Percentiles rank a stretch among this genome's conserved stretches.
Evolutionary conservation across 2,888 invertebrate genomes (phyloP).

Genomic region (Rhyacophila evoluta): DNA sequence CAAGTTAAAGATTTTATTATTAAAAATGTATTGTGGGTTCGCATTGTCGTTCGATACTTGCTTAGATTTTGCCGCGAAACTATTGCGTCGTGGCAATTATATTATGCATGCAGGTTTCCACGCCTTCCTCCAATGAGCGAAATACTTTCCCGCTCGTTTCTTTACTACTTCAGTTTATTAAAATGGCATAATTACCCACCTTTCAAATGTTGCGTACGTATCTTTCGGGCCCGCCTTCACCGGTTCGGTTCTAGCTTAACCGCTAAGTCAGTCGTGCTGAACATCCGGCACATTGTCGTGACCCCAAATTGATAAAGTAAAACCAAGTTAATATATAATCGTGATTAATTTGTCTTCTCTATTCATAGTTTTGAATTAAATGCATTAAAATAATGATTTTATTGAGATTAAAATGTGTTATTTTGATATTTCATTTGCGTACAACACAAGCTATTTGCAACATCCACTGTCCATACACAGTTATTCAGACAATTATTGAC

Average conservation of each 20-base stretch:
- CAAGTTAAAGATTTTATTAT: too few species aligned
- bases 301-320: background rate
- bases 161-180: constrained; percentile 2
- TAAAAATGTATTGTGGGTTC: too few species aligned
- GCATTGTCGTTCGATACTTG: too few species aligned
- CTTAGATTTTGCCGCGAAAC: background rate
- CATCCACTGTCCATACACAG: too few species aligned
- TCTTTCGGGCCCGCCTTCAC: constrained; percentile 1
- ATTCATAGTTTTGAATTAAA: too few species aligned
- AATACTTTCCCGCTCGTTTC: constrained; percentile 20
- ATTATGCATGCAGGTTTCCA: background rate
- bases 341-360: too few species aligned
- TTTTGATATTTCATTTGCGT: too few species aligned
- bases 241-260: background rate
- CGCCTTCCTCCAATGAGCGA: background rate
- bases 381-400: too few species aligned
- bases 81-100: constrained; percentile 10
- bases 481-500: too few species aligned
- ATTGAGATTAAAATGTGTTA: too few species aligned
- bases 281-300: constrained; percentile 7
- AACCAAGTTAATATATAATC: too few species aligned
- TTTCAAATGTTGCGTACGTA: constrained; percentile 22
- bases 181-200: constrained; percentile 17
- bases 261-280: constrained; percentile 8
- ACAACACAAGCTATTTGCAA: too few species aligned